A percentile compares a stretch with the other conserved stretches of the same genome.
Conservation (phyloP, 2,113 vertebrate genomes). For the Xiphophorus couchianus region DNA sequence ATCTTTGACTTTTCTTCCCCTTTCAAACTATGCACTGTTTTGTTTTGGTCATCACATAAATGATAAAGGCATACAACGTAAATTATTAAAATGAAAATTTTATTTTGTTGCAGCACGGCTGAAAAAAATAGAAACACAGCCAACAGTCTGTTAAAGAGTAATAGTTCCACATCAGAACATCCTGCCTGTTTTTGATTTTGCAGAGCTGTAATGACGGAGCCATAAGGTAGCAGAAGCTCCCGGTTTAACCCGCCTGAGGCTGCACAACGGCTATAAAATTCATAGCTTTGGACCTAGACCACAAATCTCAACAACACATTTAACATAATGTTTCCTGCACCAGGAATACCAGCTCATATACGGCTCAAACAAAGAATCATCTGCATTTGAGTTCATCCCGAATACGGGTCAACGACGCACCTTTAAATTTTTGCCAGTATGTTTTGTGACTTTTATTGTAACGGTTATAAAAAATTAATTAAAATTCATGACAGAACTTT, state of each 20-base stretch:
- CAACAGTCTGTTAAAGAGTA: conserved; percentile 35
- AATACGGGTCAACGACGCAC: background rate
- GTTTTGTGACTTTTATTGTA: background rate
- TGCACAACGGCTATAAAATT: conserved; percentile 65
- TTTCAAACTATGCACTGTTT: background rate
- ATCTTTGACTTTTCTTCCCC: background rate
- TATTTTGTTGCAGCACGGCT: conserved; percentile 18
- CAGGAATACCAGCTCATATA: conserved; percentile 16
- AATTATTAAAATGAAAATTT: background rate
- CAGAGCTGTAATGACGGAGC: conserved; percentile 52
- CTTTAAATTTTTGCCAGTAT: background rate
- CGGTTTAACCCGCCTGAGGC: conserved; percentile 54
- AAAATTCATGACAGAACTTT: background rate
- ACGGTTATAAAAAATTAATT: background rate
- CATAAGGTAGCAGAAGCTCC: conserved; percentile 44
- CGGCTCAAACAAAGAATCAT: background rate
- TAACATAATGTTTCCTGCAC: conserved; percentile 57
- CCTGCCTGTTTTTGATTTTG: conserved; percentile 51
- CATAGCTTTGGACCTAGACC: conserved; percentile 67
- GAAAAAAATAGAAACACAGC: background rate
- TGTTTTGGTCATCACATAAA: background rate
- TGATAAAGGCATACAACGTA: background rate
- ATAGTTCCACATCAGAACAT: conserved; percentile 39
- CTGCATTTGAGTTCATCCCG: conserved; percentile 9
- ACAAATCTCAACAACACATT: conserved; percentile 59